These are phyloP conservation scores for Poeciliopsis presidionis DNA, from an alignment of 2,797 vertebrate species.

Conservation along the genomic window DNA sequence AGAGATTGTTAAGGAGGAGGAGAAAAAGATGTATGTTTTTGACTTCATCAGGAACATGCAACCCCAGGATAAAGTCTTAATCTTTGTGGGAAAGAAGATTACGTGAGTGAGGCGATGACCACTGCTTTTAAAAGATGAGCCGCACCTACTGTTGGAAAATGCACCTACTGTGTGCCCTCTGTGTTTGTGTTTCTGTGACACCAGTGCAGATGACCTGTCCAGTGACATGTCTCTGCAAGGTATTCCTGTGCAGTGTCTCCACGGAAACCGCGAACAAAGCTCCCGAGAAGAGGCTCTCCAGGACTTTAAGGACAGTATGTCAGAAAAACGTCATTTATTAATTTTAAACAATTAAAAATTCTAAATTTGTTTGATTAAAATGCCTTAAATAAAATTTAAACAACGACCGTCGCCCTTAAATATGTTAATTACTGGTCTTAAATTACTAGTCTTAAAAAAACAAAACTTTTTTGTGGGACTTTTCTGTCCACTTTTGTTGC, in stretches of 20 bases:
- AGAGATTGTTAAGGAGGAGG: constrained; percentile 87
- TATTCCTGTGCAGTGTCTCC: constrained; percentile 90
- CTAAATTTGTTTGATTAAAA: no score
- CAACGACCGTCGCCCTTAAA: no score
- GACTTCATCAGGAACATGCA: constrained; percentile 88
- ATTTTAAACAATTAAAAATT: background rate
- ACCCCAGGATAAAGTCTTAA: constrained; percentile 89
- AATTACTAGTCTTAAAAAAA: no score
- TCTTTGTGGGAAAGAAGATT: constrained; percentile 95
- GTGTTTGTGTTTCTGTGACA: constrained; percentile 11
- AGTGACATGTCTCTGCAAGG: constrained; percentile 91
- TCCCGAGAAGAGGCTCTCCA: constrained; percentile 93
- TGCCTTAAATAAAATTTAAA: no score
- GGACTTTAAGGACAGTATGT: constrained; percentile 90
- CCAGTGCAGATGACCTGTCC: constrained; percentile 91
- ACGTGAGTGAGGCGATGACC: constrained; percentile 75
- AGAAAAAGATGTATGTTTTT: constrained; percentile 87
- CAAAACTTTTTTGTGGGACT: no score
- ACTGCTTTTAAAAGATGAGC: background rate
- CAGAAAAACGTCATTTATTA: background rate
- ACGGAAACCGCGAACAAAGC: constrained; percentile 91
- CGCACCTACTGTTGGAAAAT: background rate
- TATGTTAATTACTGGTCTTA: no score
- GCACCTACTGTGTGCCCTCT: background rate
- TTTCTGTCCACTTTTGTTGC: no score